Evolutionary conservation across 2,888 invertebrate species (phyloP), one percentile per base, ranked within the genome.

Genomic region (Scaptomyza parva): DNA sequence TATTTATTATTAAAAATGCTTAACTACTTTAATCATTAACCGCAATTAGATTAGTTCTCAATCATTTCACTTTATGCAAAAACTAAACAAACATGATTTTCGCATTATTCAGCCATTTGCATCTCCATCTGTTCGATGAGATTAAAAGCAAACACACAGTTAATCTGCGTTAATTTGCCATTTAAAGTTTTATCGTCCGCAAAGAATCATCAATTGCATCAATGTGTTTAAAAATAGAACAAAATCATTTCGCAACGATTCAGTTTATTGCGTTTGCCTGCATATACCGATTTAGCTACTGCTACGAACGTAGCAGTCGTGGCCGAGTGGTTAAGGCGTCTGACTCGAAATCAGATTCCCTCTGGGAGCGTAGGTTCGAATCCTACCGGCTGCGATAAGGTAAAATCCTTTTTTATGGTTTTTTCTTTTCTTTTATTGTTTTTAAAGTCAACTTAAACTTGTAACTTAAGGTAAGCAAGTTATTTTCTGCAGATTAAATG

Each of bases 361-460:
- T 95, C 94, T 95, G 95, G 95, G 95, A 95, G 95, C 95, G 95
- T 95, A 95, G 95, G 95, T 95, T 95, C 95, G 95, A 95, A 94
- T 95, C 95, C 95, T 95, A 94, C 95, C 95, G 95, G 94, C 95
- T 95, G 95, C 95, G 95, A 2, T 1, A 17, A 5, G 9, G 28
- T 9, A 26, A 3, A 5, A 26, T 26, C 0, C 3, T 17, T 2
- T 1, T 4, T 28, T 24, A 20, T 22, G 9, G 9, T 41, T 43
- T 11, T 18, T 3, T 2, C 3, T 17, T 18, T 39, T 39, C 5
- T 9, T 35, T 37, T 9, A 3, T 8, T 37, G 0, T 14, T 17
- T n/a, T 33, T n/a, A 2, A 33, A n/a, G 33, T n/a, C 9, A 28
- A 28, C 28, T n/a, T n/a, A n/a, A n/a, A n/a, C n/a, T n/a, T n/a